Evolutionary conservation across 2,113 vertebrate species (phyloP), one percentile per base, ranked within the genome.

Genomic region (Dinomys branickii): DNA sequence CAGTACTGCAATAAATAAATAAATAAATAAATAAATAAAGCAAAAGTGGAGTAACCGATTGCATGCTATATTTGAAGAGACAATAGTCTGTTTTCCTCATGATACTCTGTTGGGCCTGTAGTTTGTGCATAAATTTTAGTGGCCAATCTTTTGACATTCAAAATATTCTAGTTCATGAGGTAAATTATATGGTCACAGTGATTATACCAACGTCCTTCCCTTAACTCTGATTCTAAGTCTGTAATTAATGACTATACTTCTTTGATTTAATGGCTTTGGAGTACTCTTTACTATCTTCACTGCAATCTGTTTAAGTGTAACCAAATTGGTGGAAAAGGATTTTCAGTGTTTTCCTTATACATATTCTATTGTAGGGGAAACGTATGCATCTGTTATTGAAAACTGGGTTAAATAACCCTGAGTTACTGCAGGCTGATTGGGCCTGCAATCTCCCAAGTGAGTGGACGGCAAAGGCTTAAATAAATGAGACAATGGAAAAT

Each of bases 91-190:
- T 17, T 71, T 78, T 82, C 30, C 6, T 8, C 10, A 11, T 11
- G 19, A 65, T 10, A 30, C 35, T 87, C 6, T 38, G 30, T 8
- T 54, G 54, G 73, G 28, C 10, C 22, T 93, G n/a, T 30, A 12
- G 35, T 93, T n/a, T 56, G 63, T 73, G 0, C 2, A 1, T 78
- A 47, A 87, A 35, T 96, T 92, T 56, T 44, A 44, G 38, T 59
- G 67, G 56, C 10, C 77, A 19, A 54, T 88, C 24, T 47, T 85
- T 83, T 90, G 38, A 20, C 10, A 73, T 86, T 92, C n/a, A 85
- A 17, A 92, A 24, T 88, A 84, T 84, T 94, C 33, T 52, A 41
- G 38, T 61, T 94, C 73, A 24, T 20, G 50, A 93, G 30, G 14
- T 54, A 52, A 38, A 41, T 56, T 44, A 50, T 44, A 56, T 50